Base-by-base conservation (phyloP, 2,888 invertebrate genomes). In the Lumbricus terrestris region DNA sequence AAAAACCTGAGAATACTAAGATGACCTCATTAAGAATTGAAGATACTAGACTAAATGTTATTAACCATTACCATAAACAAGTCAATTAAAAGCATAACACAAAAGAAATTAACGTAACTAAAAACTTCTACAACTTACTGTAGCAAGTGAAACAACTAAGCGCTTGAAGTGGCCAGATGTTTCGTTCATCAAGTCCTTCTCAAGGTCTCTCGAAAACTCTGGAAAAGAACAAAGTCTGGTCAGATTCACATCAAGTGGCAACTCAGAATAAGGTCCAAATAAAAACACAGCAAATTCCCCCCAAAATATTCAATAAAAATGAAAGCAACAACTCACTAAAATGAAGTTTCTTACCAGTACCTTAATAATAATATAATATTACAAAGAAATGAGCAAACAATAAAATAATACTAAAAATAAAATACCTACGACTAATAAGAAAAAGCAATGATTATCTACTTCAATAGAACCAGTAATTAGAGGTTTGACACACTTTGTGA, bases 121-220 rank as follows among this genome's bases (percentile, higher is more conserved):
- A n/a, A n/a, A n/a, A n/a, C n/a, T n/a, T n/a, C 23, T 47, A 23
- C 23, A 23, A 47, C 91, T 90, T 69, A 92, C 92, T 29, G 90
- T 88, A 4, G 90, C 91, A 40, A 92, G 95, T 42, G 98, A 97
- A 34, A 98, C 97, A 96, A 98, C 96, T 83, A 98, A 96, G 91
- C 98, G 96, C 94, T 97, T 97, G 95, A 98, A 98, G 94, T 97
- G 97, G n/a, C 98, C 98, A 42, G 97, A 97, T 3, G 98, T 98
- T 94, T 99, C 98, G 88, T 97, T 96, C 92, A 96, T 96, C 42
- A 98, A 95, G 94, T 97, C 98, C 90, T 97, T 96, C 94, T 98
- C 98, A 93, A 98, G 95, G 82, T 97, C 96, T 90, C 96, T 96
- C 90, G 97, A 96, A 94, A 82, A 91, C 42, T 88, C 91, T 91